Base-by-base conservation (phyloP, 2,888 invertebrate genomes). In the Perithous albicinctus region DNA sequence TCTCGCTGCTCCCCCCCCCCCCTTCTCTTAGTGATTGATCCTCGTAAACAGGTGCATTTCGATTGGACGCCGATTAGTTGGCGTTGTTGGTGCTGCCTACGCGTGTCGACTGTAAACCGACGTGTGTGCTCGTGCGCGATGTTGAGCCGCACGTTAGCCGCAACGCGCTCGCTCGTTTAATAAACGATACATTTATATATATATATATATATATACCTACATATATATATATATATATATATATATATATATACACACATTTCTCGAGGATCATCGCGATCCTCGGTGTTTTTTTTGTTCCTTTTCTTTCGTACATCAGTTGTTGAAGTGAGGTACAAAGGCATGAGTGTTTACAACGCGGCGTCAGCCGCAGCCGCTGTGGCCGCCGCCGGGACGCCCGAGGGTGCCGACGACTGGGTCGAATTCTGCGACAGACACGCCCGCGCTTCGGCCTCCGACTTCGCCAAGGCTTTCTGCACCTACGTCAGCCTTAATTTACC, bases 371-470 rank as follows among this genome's bases (percentile, higher is more conserved):
- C 85, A 70, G 84, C 86, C 69, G 88, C 86, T 78, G 87, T 86
- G 83, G 88, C 93, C 90, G 94, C 94, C 93, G 94, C 94, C 91
- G 80, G 77, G 77, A 94, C 94, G 93, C 95, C 95, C 91, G 94
- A 94, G 89, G 95, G 95, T 86, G 92, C 94, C 91, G 95, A 95
- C 91, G 95, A 95, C 93, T 97, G 97, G 97, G 94, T 95, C 90
- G 97, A 97, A 92, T 96, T 97, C 93, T 97, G 97, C 93, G 97
- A 97, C 93, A 95, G 97, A 92, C 97, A 98, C 93, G 97, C 97
- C 80, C 95, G 95, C 89, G 95, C 96, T 82, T 96, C 97, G 77
- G 97, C 97, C 81, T 96, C 96, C 89, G 97, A 97, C 93, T 98
- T 98, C 93, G 97, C 97, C 88, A 96, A 96, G 93, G 96, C 96